Base-by-base conservation (phyloP, 2,113 vertebrate genomes). In the Phaethon lepturus region DNA sequence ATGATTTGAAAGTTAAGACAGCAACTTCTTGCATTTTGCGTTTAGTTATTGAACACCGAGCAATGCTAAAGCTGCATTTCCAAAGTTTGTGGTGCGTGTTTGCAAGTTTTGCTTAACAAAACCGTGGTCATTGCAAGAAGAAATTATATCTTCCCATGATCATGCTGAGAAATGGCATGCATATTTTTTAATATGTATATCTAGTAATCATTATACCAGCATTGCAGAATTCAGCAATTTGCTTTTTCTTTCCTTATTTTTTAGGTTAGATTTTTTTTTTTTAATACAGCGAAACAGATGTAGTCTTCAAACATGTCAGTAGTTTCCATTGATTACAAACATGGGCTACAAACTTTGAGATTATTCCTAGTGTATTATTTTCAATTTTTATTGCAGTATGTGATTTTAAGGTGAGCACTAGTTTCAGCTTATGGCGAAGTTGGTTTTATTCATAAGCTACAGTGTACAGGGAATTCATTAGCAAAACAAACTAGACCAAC, bases 31-130 rank as follows among this genome's bases (percentile, higher is more conserved):
- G 45, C 29, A 77, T 94, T 74, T 59, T 87, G 11, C 66, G 96
- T 97, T 95, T 95, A 97, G 96, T 98, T 89, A 94, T 25, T 95
- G 64, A 84, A 88, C 88, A 91, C 31, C 91, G 68, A 85, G 68
- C 95, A 92, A 69, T 76, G 68, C 78, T 95, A 95, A 89, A 97
- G 47, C 73, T 93, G 52, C 93, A 97, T 85, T 97, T 93, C 87
- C 58, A 79, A 87, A 95, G 53, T 94, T 88, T 90, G 10, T 33
- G 26, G 66, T 68, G 26, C 77, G 25, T 20, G 16, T 52, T 90
- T 60, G 33, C 84, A 95, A 95, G 53, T 59, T 97, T 72, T 72
- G 81, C 73, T 73, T 67, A 80, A 56, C 15, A 93, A 93, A 95
- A 94, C 19, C 69, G 91, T 76, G 95, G 50, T 82, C 76, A 59